A percentile compares a stretch with the other conserved stretches of the same genome.
These are phyloP conservation scores for Copidosoma floridanum DNA, from an alignment of 1,140 invertebrate genomes.

Conservation along the genomic window DNA sequence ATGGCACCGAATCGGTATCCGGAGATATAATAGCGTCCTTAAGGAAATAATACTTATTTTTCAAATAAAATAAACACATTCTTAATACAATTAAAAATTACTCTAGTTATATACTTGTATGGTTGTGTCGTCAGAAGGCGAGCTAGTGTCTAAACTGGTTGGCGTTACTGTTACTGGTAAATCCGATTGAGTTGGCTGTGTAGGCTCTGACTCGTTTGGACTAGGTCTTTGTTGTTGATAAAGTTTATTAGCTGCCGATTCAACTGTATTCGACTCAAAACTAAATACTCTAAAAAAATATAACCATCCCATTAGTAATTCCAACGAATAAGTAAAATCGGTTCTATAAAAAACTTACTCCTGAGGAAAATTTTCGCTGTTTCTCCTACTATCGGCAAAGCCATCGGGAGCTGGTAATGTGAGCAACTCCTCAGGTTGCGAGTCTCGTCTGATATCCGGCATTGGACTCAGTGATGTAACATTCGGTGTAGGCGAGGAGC, in stretches of 20 bases:
- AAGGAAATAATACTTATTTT: background rate
- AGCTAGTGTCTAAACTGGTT: slow-evolving; percentile 46
- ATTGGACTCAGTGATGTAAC: slow-evolving; percentile 66
- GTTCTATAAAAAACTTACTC: slow-evolving; percentile 37
- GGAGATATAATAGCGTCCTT: slow-evolving; percentile 49
- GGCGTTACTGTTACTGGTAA: slow-evolving; percentile 43
- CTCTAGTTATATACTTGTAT: slow-evolving; percentile 9
- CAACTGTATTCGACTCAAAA: slow-evolving; percentile 34
- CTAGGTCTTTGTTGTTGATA: slow-evolving; percentile 28
- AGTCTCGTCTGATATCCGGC: slow-evolving; percentile 67
- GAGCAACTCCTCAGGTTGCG: slow-evolving; percentile 60
- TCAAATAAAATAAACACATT: background rate
- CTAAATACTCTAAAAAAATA: slow-evolving; percentile 36
- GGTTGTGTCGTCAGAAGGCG: slow-evolving; percentile 37
- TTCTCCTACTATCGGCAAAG: slow-evolving; percentile 71
- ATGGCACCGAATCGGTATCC: slow-evolving; percentile 45
- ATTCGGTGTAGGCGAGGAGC: slow-evolving; percentile 63
- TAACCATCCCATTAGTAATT: too few species aligned
- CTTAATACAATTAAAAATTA: too few species aligned
- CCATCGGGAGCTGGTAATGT: slow-evolving; percentile 71
- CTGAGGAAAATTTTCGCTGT: slow-evolving; percentile 65
- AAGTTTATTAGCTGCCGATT: slow-evolving; percentile 25
- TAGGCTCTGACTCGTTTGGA: slow-evolving; percentile 34
- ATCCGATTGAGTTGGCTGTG: slow-evolving; percentile 38
- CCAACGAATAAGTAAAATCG: background rate